These are phyloP conservation scores for Ormia ochracea DNA, from an alignment of 2,888 invertebrate species.

Conservation along the genomic window DNA sequence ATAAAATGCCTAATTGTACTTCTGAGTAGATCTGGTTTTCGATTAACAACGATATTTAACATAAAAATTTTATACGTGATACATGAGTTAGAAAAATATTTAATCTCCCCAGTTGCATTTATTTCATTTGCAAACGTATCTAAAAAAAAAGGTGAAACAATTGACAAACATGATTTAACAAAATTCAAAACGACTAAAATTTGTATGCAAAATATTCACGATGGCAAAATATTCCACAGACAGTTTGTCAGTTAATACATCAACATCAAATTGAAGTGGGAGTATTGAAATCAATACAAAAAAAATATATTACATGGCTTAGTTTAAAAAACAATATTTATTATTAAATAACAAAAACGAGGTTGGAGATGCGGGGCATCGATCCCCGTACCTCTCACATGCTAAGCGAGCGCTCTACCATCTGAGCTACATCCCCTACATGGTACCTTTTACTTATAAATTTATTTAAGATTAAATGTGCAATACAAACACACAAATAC, in stretches of 20 bases:
- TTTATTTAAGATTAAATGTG: no score
- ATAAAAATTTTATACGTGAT: constrained; percentile 25
- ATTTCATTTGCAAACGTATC: not conserved
- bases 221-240: constrained; percentile 27
- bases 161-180: not conserved
- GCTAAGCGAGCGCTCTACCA: constrained; percentile 78
- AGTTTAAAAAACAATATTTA: not conserved
- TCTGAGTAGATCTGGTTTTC: not conserved
- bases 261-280: constrained; percentile 52
- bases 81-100: not conserved
- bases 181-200: not conserved
- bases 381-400: constrained; percentile 78
- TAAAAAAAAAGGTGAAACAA: constrained; percentile 4
- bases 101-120: not conserved
- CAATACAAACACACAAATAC: not conserved
- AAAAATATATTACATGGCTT: not conserved
- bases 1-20: not conserved
- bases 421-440: constrained; percentile 77
- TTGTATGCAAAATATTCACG: constrained; percentile 31
- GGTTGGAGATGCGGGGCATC: constrained; percentile 77
- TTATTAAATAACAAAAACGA: not conserved
- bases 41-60: not conserved
- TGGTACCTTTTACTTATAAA: no score
- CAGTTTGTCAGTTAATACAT: constrained; percentile 56
- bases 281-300: constrained; percentile 5